Evolutionary conservation across 2,797 vertebrate species (phyloP).

Genomic region (Epinephelus awoara): DNA sequence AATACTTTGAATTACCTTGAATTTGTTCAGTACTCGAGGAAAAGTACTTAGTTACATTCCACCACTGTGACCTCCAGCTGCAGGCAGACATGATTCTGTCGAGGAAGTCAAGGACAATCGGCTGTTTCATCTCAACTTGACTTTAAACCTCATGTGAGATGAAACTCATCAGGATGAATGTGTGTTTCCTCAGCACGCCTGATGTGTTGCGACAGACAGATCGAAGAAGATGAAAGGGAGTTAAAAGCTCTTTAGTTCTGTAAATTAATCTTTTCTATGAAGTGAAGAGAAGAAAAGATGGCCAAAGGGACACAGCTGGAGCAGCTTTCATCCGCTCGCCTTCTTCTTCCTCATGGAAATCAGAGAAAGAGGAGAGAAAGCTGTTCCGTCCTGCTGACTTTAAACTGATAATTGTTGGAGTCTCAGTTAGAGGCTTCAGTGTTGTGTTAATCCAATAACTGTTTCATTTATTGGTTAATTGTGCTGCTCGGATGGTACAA

Average conservation of each 20-base stretch:
- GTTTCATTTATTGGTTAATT: background rate
- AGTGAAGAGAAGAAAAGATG: background rate
- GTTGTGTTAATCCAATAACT: background rate
- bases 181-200: background rate
- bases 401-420: background rate
- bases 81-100: background rate
- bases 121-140: background rate
- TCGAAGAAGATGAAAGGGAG: slow-evolving; percentile 11
- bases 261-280: slow-evolving; percentile 7
- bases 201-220: background rate
- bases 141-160: background rate
- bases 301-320: background rate
- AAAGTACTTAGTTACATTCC: background rate
- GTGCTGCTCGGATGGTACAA: background rate
- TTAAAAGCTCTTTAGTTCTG: slow-evolving; percentile 22
- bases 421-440: background rate
- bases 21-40: background rate
- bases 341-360: slow-evolving; percentile 3
- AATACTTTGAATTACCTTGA: too few relatives aligned
- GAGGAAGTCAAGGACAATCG: slow-evolving; percentile 10
- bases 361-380: background rate
- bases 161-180: background rate
- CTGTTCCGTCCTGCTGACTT: background rate
- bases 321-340: background rate
- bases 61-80: background rate